Conservation (phyloP, 2,797 vertebrate genomes). For the Caiman crocodilus region DNA sequence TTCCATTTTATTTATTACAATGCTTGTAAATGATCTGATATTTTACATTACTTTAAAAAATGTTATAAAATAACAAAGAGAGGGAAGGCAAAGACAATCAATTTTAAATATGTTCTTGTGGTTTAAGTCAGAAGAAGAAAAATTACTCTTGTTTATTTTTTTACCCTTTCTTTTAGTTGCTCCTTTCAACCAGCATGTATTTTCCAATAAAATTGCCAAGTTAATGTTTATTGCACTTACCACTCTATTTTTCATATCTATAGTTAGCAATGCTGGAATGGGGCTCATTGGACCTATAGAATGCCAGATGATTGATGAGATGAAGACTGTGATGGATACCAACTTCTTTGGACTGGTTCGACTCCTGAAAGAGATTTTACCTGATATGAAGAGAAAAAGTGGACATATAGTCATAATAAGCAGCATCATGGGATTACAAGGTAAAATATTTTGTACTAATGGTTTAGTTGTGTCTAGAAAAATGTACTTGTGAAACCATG, state of each 20-base stretch:
- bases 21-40: not conserved
- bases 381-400: conserved; percentile 90
- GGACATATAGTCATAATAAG: conserved; percentile 92
- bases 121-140: not conserved
- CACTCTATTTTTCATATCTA: conserved; percentile 25
- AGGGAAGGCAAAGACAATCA: not conserved
- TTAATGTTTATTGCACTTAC: not conserved
- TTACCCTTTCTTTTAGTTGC: conserved; percentile 3
- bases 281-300: conserved; percentile 90
- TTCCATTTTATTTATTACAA: not conserved
- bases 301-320: conserved; percentile 89
- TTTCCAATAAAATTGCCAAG: not conserved
- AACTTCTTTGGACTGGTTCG: conserved; percentile 91
- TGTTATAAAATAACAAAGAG: not conserved
- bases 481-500: not conserved
- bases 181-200: not conserved
- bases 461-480: not conserved
- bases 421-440: conserved; percentile 92
- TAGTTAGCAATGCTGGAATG: conserved; percentile 91
- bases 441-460: conserved; percentile 62
- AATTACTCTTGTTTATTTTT: not conserved
- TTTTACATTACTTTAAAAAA: conserved; percentile 23
- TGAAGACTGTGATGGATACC: conserved; percentile 91
- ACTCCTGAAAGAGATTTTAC: conserved; percentile 88
- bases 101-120: not conserved